Evolutionary conservation across 2,797 vertebrate genomes (phyloP), one percentile per base, ranked within the genome.

Genomic region (Hafferia zeledoni): DNA sequence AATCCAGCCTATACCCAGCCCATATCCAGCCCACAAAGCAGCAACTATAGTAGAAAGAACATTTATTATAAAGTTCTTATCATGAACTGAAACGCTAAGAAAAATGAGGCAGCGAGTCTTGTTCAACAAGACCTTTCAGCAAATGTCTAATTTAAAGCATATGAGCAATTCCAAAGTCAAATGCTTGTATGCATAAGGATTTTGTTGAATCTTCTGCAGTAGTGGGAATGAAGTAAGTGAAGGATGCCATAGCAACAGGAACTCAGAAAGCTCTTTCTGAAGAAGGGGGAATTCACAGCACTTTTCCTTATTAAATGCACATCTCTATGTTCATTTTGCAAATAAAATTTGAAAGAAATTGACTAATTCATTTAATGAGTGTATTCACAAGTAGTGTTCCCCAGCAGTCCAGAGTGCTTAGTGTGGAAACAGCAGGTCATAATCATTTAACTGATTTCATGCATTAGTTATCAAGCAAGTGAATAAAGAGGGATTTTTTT

Each of bases 161-260:
- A 33, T 10, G 23, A 81, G 24, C 35, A 76, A 55, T 72, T 93
- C 39, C 59, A 78, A 83, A 94, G 71, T 55, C 76, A 93, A 83
- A 93, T 79, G 23, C 25, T 72, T 47, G 5, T 33, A 52, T 2
- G 1, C 22, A 33, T 49, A 83, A 91, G 33, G 33, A 68, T 86
- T 83, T 88, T 68, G 23, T 39, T 88, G 47, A 57, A 78, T 78
- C 43, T 75, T 74, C 70, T 65, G 31, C 67, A 63, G 39, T 41
- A 52, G 31, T 52, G 61, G 44, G 53, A 85, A 64, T 28, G 24
- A 85, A 83, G 35, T 59, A 86, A 93, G 67, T 56, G 72, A 92
- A 78, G 17, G 46, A 69, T 88, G 50, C 79, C 91, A 96, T 96
- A 92, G 95, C 92, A 96, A 96, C 95, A 30, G 63, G n/a, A 92